Conservation (phyloP, 1,140 invertebrate genomes). For the Lepeophtheirus salmonis region DNA sequence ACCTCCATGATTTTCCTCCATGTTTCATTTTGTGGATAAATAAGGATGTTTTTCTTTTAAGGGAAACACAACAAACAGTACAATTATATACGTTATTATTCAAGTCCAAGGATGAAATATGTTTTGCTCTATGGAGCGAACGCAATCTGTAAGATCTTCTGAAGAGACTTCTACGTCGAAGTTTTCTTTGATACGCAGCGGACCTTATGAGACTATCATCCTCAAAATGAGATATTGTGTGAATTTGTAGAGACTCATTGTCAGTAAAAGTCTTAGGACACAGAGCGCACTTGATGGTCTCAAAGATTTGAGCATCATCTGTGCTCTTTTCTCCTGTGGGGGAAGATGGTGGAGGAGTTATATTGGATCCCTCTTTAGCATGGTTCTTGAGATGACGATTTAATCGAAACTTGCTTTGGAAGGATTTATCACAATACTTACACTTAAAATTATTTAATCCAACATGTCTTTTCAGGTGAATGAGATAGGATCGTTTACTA, state of each 20-base stretch:
- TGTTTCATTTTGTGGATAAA: conserved; percentile 10
- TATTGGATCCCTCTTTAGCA: conserved; percentile 2
- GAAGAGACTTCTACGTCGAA: not conserved
- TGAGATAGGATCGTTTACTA: conserved; percentile 11
- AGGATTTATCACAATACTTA: conserved; percentile 16
- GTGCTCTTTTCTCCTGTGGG: not conserved
- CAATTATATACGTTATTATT: not conserved
- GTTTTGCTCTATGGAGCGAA: not conserved
- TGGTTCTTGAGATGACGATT: conserved; percentile 10
- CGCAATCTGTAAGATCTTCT: not conserved
- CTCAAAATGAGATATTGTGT: conserved; percentile 9
- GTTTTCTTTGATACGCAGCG: not conserved
- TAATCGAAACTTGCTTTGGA: conserved; percentile 1
- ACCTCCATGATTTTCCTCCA: not conserved
- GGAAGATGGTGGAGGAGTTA: not conserved
- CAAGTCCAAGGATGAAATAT: not conserved
- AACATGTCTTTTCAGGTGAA: conserved; percentile 13
- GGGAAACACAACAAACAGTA: not conserved
- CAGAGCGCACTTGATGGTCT: conserved; percentile 10
- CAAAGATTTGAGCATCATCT: not conserved
- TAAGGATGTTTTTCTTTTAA: not conserved
- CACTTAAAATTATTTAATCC: conserved; percentile 13
- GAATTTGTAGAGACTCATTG: conserved; percentile 12
- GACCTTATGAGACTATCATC: not conserved
- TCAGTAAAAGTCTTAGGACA: conserved; percentile 11